These are phyloP conservation scores for Xenus cinereus DNA, from an alignment of 2,113 vertebrate species.

Conservation along the genomic window DNA sequence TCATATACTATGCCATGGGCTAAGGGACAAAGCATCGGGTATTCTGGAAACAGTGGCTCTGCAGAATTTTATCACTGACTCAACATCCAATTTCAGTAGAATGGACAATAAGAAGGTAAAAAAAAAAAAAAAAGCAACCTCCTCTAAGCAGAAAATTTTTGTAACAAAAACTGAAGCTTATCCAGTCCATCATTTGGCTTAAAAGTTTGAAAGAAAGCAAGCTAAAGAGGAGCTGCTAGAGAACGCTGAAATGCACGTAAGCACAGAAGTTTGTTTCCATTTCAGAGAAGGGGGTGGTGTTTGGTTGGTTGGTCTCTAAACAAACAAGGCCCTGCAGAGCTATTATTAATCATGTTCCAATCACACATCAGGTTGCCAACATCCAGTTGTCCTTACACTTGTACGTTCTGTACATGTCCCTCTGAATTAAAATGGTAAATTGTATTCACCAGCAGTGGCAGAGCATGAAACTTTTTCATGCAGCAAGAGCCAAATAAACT, in stretches of 20 bases:
- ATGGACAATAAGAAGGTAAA: background rate
- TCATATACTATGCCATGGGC: background rate
- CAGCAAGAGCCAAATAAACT: background rate
- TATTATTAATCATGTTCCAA: background rate
- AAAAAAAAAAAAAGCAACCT: background rate
- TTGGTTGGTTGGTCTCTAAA: background rate
- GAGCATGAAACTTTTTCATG: background rate
- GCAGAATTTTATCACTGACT: background rate
- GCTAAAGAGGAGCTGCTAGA: background rate
- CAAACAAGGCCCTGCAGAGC: background rate
- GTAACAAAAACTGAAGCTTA: background rate
- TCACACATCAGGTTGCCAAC: background rate
- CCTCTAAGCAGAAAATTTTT: background rate
- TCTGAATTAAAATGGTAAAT: background rate
- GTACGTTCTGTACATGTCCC: background rate
- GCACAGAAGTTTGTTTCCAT: background rate
- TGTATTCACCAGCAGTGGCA: background rate
- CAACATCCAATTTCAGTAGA: background rate
- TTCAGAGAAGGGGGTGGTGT: background rate
- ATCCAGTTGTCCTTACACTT: background rate
- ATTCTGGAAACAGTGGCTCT: background rate
- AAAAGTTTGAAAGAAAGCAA: background rate
- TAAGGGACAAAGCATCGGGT: background rate
- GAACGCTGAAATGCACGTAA: background rate
- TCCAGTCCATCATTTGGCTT: background rate